Evolutionary conservation across 1,140 invertebrate species (phyloP), one percentile per base, ranked within the genome.

Genomic region (Oncopeltus fasciatus): DNA sequence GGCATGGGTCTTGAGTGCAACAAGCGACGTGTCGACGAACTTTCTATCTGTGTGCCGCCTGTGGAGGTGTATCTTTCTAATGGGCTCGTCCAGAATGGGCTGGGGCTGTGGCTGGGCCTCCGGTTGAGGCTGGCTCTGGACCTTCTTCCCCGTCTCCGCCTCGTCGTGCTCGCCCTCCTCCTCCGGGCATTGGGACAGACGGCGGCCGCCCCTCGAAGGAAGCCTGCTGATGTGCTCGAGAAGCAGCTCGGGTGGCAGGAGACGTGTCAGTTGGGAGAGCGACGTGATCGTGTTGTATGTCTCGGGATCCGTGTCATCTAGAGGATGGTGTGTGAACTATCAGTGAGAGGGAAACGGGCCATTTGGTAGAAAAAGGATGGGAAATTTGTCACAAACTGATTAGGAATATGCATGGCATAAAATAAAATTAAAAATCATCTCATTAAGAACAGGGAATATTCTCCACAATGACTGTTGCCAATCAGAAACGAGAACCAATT

Each of bases 11-110:
- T 63, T 47, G 46, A 63, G 18, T 14, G 51, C 5, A 16, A 46
- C 28, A 3, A 58, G 33, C 8, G 44, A 31, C n/a, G 61, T 63
- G 53, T 31, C 51, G 61, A 63, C 56, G 58, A 61, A 57, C 65
- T 62, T 38, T n/a, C 43, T 9, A 31, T 43, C 44, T 21, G 27
- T 51, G 62, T 59, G 65, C 3, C 59, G 62, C 18, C 43, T n/a
- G 27, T 29, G 46, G 20, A 18, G 16, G n/a, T 16, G 4, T 26
- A 26, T 29, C 20, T 2, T 26, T 47, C 46, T 43, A 9, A 43
- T 43, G 9, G 49, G 9, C n/a, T n/a, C 9, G 38, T 11, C 38
- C 56, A 21, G 26, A 5, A 11, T 11, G 21, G 11, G n/a, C 9
- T n/a, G 12, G 49, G 21, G 49, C 21, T 20, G 58, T 20, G 12